A percentile compares a stretch with the other conserved stretches of the same genome.
Conservation (phyloP, 2,113 vertebrate species). For the Silurus glanis region DNA sequence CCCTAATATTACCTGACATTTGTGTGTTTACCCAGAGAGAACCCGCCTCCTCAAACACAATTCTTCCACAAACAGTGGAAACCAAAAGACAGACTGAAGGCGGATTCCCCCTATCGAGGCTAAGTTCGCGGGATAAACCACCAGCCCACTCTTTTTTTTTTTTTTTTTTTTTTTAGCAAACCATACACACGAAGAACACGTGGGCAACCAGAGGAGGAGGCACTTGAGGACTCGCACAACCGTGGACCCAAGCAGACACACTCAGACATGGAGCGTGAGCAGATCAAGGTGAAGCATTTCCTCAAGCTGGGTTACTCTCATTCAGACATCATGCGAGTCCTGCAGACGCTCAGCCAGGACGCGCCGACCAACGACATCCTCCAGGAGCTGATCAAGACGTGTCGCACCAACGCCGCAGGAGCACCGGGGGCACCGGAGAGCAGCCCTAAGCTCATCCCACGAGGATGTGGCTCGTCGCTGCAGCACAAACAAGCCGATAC, state of each 20-base stretch:
- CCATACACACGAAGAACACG: background rate
- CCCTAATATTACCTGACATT: constrained; percentile 57
- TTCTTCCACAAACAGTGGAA: constrained; percentile 65
- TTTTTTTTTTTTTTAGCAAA: background rate
- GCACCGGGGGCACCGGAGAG: constrained; percentile 52
- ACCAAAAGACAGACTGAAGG: constrained; percentile 57
- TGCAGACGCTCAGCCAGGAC: constrained; percentile 77
- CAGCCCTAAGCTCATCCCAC: constrained; percentile 67
- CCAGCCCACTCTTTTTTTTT: background rate
- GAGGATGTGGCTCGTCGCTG: constrained; percentile 66
- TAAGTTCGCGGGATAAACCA: background rate
- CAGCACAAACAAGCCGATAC: background rate
- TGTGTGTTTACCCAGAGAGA: constrained; percentile 63
- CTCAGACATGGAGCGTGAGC: constrained; percentile 66
- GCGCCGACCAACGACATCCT: constrained; percentile 88
- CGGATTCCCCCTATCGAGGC: constrained; percentile 39
- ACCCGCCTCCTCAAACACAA: constrained; percentile 45
- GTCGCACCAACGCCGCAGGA: constrained; percentile 66
- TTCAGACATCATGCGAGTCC: constrained; percentile 78
- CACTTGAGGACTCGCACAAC: background rate
- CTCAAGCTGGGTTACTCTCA: constrained; percentile 83
- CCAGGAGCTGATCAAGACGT: constrained; percentile 84
- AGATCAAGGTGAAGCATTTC: constrained; percentile 83
- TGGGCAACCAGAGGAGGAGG: background rate
- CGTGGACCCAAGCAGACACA: background rate